Conservation (phyloP, 2,797 vertebrate species). For the Poecilia wingei region DNA sequence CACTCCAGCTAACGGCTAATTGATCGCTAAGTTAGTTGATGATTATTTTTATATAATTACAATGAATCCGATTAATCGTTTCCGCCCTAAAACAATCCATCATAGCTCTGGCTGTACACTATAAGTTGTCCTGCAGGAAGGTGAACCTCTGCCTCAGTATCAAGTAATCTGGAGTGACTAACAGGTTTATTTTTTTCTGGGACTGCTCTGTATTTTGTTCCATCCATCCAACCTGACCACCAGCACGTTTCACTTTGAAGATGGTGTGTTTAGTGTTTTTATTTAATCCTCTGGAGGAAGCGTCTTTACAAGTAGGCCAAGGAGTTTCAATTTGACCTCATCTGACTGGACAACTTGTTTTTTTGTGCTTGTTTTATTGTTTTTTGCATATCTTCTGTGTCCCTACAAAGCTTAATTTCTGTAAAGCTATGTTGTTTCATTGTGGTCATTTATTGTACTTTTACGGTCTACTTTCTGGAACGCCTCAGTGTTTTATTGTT, state of each 20-base stretch:
- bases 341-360: not conserved
- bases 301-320: not conserved
- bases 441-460: not conserved
- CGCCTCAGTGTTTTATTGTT: not conserved
- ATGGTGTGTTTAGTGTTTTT: not conserved
- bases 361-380: too few species aligned
- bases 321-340: not conserved
- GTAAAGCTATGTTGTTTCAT: not conserved
- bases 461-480: not conserved
- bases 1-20: too few species aligned
- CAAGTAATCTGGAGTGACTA: not conserved
- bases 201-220: not conserved
- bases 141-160: not conserved
- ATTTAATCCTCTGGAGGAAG: not conserved
- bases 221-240: not conserved
- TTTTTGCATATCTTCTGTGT: not conserved
- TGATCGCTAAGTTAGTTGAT: too few species aligned
- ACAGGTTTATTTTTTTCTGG: not conserved
- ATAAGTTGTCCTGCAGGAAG: not conserved
- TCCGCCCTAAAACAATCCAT: not conserved
- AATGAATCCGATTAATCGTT: too few species aligned
- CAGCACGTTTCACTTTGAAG: not conserved
- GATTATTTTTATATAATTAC: too few species aligned
- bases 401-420: not conserved
- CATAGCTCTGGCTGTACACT: not conserved